Evolutionary conservation across 2,797 vertebrate genomes (phyloP).

Genomic region (Malacoraja senta): DNA sequence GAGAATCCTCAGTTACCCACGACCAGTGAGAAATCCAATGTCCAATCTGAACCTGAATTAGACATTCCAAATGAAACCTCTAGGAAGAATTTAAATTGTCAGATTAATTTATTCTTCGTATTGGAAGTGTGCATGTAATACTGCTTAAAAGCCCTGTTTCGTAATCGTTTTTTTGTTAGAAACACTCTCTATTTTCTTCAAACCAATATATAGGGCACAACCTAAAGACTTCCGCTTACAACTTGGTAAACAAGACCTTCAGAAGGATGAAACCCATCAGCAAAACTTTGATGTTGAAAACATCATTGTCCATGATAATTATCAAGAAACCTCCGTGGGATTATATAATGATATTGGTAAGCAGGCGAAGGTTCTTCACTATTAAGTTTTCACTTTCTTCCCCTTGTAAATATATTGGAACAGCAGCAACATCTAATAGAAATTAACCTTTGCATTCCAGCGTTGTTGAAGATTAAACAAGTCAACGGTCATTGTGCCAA

Average conservation of each 20-base stretch:
- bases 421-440: background rate
- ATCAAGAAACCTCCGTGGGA: conserved; percentile 49
- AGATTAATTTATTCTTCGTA: background rate
- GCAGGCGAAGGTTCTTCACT: conserved; percentile 13
- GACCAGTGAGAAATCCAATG: background rate
- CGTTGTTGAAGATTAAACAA: conserved; percentile 69
- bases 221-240: conserved; percentile 14
- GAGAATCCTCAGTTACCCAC: background rate
- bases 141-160: background rate
- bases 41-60: background rate
- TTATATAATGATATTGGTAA: conserved; percentile 79
- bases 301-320: conserved; percentile 62
- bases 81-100: background rate
- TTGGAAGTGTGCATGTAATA: background rate
- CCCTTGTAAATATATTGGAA: background rate
- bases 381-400: background rate
- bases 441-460: conserved; percentile 50
- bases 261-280: conserved; percentile 54
- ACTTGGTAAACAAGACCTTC: conserved; percentile 66
- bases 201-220: conserved; percentile 31
- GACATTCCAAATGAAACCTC: background rate
- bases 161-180: background rate
- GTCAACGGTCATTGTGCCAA: conserved; percentile 67
- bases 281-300: conserved; percentile 67
- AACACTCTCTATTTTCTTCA: background rate